Conservation (phyloP, 1,140 invertebrate species). For the Neuroterus valhalla region DNA sequence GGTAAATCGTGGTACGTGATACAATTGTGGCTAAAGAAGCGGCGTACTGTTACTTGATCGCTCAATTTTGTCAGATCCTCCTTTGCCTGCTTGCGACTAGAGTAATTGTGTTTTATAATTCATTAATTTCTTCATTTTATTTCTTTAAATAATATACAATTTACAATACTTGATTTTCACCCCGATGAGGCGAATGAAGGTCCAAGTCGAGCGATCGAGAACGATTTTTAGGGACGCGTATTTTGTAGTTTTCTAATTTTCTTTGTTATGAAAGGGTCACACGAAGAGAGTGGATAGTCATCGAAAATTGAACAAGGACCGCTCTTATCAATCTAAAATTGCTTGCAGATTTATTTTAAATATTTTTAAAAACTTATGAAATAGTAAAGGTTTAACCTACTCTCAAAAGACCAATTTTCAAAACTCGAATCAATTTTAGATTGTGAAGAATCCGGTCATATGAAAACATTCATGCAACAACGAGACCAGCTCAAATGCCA, state of each 20-base stretch:
- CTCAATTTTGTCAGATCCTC: slow-evolving; percentile 38
- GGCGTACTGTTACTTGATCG: slow-evolving; percentile 31
- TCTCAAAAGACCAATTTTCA: slow-evolving; percentile 32
- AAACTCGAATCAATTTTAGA: too few species aligned
- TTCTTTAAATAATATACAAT: slow-evolving; percentile 32
- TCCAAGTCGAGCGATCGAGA: neutral
- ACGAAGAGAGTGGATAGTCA: slow-evolving; percentile 4
- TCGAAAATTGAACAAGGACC: slow-evolving; percentile 27
- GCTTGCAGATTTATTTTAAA: neutral
- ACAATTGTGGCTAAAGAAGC: slow-evolving; percentile 49
- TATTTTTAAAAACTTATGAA: slow-evolving; percentile 33
- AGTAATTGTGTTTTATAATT: slow-evolving; percentile 43
- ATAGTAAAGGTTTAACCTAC: neutral
- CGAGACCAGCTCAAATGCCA: slow-evolving; percentile 28
- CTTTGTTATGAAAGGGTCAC: neutral
- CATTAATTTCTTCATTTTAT: slow-evolving; percentile 26
- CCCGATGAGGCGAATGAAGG: neutral
- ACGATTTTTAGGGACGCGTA: neutral
- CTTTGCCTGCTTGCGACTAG: slow-evolving; percentile 55
- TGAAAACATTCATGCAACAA: slow-evolving; percentile 46
- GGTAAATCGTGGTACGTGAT: slow-evolving; percentile 55
- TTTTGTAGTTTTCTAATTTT: slow-evolving; percentile 11
- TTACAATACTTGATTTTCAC: slow-evolving; percentile 15
- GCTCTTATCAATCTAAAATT: slow-evolving; percentile 24
- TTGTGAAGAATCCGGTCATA: slow-evolving; percentile 44